phyloP scores from a whole-genome alignment of 37 sponge, comb jelly and placozoan genomes.

The Hexactinellida sp. region DNA sequence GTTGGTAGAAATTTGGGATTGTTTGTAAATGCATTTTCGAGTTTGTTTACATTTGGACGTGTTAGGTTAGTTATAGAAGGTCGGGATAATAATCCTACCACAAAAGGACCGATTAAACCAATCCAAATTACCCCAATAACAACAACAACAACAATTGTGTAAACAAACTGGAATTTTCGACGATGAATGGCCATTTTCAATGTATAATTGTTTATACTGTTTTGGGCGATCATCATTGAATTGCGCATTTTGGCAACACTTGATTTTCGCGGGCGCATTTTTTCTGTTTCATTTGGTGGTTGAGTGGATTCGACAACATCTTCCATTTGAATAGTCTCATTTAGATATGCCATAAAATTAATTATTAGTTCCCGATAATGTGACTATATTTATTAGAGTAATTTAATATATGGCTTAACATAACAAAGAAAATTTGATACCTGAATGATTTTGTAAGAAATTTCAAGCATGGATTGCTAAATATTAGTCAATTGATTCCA shows the following conservation, averaged over 20 bases:
- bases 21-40: neutral
- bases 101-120: neutral
- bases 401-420: no score
- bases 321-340: no score
- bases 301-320: no score
- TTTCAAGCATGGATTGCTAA: no score
- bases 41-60: neutral
- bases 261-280: neutral
- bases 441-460: no score
- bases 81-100: neutral
- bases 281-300: neutral
- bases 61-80: neutral
- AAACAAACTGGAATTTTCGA: neutral
- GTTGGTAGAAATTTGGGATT: neutral
- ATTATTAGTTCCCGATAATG: no score
- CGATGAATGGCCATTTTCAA: neutral
- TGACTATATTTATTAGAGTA: no score
- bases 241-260: neutral
- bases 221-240: neutral
- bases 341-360: no score
- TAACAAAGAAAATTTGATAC: no score
- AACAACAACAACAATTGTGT: neutral
- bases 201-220: neutral
- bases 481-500: no score
- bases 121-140: neutral